Percentiles rank a stretch among this genome's conserved stretches.
Evolutionary conservation across 1,140 invertebrate species (phyloP).

Genomic region (Atta texana): DNA sequence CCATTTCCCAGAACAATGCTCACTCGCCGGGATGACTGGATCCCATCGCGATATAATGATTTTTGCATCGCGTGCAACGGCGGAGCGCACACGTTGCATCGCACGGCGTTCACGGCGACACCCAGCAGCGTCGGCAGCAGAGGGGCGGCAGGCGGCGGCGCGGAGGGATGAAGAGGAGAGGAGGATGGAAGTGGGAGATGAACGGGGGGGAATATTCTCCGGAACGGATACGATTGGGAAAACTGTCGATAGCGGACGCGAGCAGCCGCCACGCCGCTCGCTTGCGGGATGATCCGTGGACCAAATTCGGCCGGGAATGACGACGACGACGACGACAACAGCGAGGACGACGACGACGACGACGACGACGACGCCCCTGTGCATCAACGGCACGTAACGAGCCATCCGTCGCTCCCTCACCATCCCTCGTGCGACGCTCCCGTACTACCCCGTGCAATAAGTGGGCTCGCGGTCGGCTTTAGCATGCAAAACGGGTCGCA

Average conservation of each 20-base stretch:
- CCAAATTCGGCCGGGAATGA: slow-evolving; percentile 54
- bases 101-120: slow-evolving; percentile 49
- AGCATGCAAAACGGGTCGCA: slow-evolving; percentile 54
- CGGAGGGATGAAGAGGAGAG: not conserved
- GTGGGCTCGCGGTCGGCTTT: slow-evolving; percentile 36
- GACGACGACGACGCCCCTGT: slow-evolving; percentile 48
- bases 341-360: not conserved
- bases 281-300: slow-evolving; percentile 56
- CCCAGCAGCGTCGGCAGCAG: slow-evolving; percentile 29
- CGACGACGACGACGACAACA: not conserved
- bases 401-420: not conserved
- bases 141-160: slow-evolving; percentile 1
- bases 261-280: slow-evolving; percentile 29
- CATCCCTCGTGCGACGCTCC: not conserved
- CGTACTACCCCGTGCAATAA: slow-evolving; percentile 14
- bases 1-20: not conserved
- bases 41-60: slow-evolving; percentile 24
- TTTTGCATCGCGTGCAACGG: slow-evolving; percentile 45
- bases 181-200: not conserved
- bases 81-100: slow-evolving; percentile 31
- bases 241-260: slow-evolving; percentile 59
- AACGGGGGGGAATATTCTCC: slow-evolving; percentile 28
- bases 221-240: slow-evolving; percentile 64
- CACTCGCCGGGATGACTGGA: not conserved
- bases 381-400: slow-evolving; percentile 58